Base-by-base conservation (phyloP, 53 echinoderm and acorn worm genomes). In the Holothuria leucospilota region DNA sequence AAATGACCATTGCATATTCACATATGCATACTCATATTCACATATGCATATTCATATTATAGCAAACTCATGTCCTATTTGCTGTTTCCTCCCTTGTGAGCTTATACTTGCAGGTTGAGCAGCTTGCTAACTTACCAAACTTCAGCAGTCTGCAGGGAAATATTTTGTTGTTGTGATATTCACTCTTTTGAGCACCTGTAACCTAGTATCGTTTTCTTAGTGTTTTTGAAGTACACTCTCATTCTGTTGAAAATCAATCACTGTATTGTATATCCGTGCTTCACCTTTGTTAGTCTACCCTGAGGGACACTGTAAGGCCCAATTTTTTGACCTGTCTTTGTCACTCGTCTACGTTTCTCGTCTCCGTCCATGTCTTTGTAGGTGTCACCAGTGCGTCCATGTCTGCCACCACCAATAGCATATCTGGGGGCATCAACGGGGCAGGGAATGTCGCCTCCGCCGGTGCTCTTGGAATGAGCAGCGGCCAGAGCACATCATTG, bases 341-440 rank as follows among this genome's bases (percentile, higher is more conserved):
- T 73, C n/a, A 85, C 71, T 73, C 30, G 73, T 85, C 38, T 85
- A 73, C 61, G 85, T 72, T 27, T 80, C 16, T 27, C 56, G 80
- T 59, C 80, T 80, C 29, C 56, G 56, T 56, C 56, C 56, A 56
- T 56, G 56, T 56, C 56, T 56, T 56, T 80, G 80, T 80, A 80
- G 80, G 80, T 80, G 80, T 80, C 80, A 62, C 80, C 80, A 80
- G 80, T 80, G 56, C 80, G 80, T 80, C 80, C 20, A 68, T 90
- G 90, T 86, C 90, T 39, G 65, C 82, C 81, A 86, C 86, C 81
- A 89, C 89, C 77, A 86, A 80, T 53, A 81, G 88, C 26, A 85
- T 63, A 34, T 56, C 86, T n/a, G 52, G 72, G 53, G 56, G 53
- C 29, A 64, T 63, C 77, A 42, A 46, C 30, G 64, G 63, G 21